A percentile compares a stretch with the other conserved stretches of the same genome.
These are phyloP conservation scores for Tetraodon nigroviridis DNA, from an alignment of 2,113 vertebrate species.

Conservation along the genomic window DNA sequence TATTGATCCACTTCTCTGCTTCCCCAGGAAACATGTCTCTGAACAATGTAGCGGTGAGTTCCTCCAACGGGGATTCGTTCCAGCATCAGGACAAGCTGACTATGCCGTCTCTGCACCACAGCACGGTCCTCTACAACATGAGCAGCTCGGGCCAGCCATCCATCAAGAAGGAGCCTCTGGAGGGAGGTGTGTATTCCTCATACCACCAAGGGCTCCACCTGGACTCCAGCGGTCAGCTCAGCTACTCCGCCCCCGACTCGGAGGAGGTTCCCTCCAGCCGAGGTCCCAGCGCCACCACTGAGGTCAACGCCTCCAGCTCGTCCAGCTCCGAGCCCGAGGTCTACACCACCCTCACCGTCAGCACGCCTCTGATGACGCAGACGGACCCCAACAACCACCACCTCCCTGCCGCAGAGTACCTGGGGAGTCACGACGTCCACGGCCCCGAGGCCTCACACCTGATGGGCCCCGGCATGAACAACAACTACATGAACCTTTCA, in stretches of 20 bases:
- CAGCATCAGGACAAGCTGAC: conserved; percentile 70
- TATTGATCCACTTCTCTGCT: conserved; percentile 34
- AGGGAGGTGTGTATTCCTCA: conserved; percentile 76
- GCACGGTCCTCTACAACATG: conserved; percentile 89
- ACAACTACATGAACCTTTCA: conserved; percentile 81
- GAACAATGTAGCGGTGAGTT: conserved; percentile 82
- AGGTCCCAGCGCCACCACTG: conserved; percentile 65
- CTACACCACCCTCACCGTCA: conserved; percentile 72
- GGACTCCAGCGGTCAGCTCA: conserved; percentile 83
- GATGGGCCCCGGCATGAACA: conserved; percentile 79
- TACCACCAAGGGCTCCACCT: conserved; percentile 88
- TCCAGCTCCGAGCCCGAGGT: conserved; percentile 85
- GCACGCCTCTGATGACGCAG: conserved; percentile 62
- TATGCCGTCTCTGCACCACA: conserved; percentile 80
- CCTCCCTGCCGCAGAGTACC: conserved; percentile 73
- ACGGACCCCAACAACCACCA: conserved; percentile 54
- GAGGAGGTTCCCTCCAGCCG: conserved; percentile 67
- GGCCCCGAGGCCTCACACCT: conserved; percentile 79
- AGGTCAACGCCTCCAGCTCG: conserved; percentile 75
- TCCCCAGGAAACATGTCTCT: conserved; percentile 82
- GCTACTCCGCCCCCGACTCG: conserved; percentile 76
- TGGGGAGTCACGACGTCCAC: conserved; percentile 73
- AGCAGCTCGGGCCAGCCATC: conserved; percentile 78
- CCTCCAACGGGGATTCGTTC: conserved; percentile 60
- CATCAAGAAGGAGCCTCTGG: conserved; percentile 91